A percentile compares a stretch with the other conserved stretches of the same genome.
These are phyloP conservation scores for Stenoptilia bipunctidactyla DNA, from an alignment of 2,888 invertebrate species.

Conservation along the genomic window DNA sequence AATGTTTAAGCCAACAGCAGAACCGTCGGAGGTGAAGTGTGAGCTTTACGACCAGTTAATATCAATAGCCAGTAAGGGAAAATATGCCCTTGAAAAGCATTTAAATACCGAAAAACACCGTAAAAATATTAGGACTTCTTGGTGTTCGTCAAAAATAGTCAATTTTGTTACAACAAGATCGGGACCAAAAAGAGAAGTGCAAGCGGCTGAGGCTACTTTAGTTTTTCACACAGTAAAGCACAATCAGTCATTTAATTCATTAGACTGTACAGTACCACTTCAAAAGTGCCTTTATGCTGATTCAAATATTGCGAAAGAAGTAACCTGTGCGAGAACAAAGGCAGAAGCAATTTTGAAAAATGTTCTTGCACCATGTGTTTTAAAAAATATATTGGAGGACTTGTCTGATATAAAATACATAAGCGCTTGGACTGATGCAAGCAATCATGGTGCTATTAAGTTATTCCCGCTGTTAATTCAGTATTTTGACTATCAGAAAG, in stretches of 20 bases:
- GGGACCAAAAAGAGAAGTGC: neutral
- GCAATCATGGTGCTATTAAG: constrained; percentile 4
- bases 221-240: constrained; percentile 3
- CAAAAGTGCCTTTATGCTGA: constrained; percentile 3
- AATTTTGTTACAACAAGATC: neutral
- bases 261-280: constrained; percentile 4
- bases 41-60: constrained; percentile 2
- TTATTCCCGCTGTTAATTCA: constrained; percentile 2
- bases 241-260: constrained; percentile 3
- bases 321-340: constrained; percentile 2
- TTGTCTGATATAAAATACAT: constrained; percentile 2
- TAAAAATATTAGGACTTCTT: no score
- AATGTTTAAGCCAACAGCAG: constrained; percentile 1
- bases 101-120: no score
- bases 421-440: constrained; percentile 1
- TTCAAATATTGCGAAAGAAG: constrained; percentile 2
- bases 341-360: constrained; percentile 2
- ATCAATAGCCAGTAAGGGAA: constrained; percentile 1
- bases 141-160: no score
- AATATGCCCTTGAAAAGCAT: no score
- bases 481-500: constrained; percentile 1
- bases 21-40: constrained; percentile 2
- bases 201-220: constrained; percentile 1
- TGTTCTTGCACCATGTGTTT: constrained; percentile 2
- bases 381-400: constrained; percentile 1